phyloP scores from a whole-genome alignment of 2,113 vertebrate genomes.

The Periophthalmus modestus region DNA sequence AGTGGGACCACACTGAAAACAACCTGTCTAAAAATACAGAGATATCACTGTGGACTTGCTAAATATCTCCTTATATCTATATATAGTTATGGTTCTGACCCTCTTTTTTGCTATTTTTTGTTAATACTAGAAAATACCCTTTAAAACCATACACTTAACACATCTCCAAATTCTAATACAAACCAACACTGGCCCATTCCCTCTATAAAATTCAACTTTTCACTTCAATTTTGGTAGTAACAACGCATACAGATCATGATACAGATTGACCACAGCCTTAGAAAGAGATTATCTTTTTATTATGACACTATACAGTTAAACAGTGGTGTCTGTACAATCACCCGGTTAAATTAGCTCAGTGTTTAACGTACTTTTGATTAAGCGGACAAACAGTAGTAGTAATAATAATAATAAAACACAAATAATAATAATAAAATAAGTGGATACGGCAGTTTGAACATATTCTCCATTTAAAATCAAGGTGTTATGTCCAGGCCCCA shows the following conservation, averaged over 20 bases:
- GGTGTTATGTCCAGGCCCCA: no score
- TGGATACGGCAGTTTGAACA: not conserved
- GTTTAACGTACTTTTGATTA: conserved; percentile 1
- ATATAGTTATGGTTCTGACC: no score
- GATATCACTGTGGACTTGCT: no score
- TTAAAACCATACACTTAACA: no score
- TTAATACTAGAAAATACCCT: no score
- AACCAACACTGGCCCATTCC: no score
- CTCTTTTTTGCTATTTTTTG: no score
- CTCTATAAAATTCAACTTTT: no score
- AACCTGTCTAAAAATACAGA: no score
- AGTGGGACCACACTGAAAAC: no score
- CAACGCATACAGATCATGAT: not conserved
- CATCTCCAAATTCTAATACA: no score
- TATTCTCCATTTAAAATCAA: not conserved
- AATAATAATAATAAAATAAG: not conserved
- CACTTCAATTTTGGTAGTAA: not conserved
- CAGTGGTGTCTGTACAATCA: conserved; percentile 59
- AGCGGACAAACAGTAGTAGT: not conserved
- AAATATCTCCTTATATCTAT: no score
- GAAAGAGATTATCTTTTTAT: conserved; percentile 40
- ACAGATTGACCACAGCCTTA: conserved; percentile 12
- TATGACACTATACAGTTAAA: conserved; percentile 29
- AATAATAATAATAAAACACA: conserved; percentile 4
- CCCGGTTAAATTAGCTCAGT: conserved; percentile 15